Evolutionary conservation across 1,140 invertebrate species (phyloP).

Genomic region (Neodiprion pinetum): DNA sequence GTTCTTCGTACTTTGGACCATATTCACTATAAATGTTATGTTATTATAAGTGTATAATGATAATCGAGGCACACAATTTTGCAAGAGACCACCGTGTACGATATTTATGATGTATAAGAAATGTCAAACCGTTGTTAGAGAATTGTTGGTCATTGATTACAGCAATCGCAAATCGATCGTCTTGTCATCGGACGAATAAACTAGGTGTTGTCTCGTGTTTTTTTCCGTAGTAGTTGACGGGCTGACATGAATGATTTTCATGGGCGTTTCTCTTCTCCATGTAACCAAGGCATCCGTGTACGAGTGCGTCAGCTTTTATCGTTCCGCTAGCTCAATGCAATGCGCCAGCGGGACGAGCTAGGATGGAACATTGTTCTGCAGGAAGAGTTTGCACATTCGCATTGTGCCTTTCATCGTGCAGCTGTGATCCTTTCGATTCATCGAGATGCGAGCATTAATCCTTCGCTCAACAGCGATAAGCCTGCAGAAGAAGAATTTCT

Average conservation of each 20-base stretch:
- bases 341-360: not conserved
- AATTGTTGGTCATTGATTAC: not conserved
- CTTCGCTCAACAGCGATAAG: too few relatives aligned
- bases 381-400: too few relatives aligned
- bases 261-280: not conserved
- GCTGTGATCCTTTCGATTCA: too few relatives aligned
- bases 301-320: not conserved
- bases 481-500: too few relatives aligned
- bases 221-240: not conserved
- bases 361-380: not conserved
- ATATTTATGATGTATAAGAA: too few relatives aligned
- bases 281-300: not conserved
- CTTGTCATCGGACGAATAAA: not conserved
- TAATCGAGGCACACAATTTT: too few relatives aligned
- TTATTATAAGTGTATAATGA: too few relatives aligned
- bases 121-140: not conserved
- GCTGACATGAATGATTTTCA: not conserved
- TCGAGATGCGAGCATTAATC: too few relatives aligned
- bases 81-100: too few relatives aligned
- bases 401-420: not conserved
- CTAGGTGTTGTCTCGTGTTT: not conserved
- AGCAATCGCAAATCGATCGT: not conserved
- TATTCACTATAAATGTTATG: too few relatives aligned
- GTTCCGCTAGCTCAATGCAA: not conserved
- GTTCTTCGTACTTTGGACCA: too few relatives aligned